These are phyloP conservation scores for Meta bourneti DNA, from an alignment of 2,888 invertebrate species.

Conservation along the genomic window DNA sequence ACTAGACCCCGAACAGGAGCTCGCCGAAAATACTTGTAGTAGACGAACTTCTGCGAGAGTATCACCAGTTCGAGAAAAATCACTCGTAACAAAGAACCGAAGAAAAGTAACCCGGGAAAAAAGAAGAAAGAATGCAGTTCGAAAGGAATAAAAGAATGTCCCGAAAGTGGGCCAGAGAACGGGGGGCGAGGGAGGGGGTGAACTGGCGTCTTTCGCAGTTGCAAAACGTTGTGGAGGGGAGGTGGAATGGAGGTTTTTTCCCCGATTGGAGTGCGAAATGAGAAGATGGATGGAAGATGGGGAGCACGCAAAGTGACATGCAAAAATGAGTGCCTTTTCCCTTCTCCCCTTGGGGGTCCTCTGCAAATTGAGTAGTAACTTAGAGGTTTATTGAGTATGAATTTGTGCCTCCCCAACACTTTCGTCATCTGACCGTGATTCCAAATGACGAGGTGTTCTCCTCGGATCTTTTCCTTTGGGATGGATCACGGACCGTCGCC, in stretches of 20 bases:
- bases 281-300: constrained; percentile 26
- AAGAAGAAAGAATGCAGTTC: background rate
- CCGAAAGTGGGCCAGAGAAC: constrained; percentile 36
- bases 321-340: constrained; percentile 38
- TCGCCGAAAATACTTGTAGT: background rate
- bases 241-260: constrained; percentile 19
- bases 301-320: constrained; percentile 49
- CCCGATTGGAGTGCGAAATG: constrained; percentile 51
- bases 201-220: constrained; percentile 8
- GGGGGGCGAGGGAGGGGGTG: background rate
- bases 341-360: constrained; percentile 1
- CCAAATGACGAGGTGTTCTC: too few species aligned
- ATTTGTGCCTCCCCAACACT: too few species aligned
- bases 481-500: too few species aligned
- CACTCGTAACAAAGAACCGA: background rate
- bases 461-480: too few species aligned
- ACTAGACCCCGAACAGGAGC: too few species aligned
- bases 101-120: background rate
- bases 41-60: background rate
- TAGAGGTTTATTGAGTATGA: too few species aligned
- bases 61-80: background rate
- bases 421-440: too few species aligned
- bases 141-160: background rate
- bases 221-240: constrained; percentile 4
- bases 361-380: constrained; percentile 1